Conservation (phyloP, 2,113 vertebrate genomes). For the Uropsilus gracilis region DNA sequence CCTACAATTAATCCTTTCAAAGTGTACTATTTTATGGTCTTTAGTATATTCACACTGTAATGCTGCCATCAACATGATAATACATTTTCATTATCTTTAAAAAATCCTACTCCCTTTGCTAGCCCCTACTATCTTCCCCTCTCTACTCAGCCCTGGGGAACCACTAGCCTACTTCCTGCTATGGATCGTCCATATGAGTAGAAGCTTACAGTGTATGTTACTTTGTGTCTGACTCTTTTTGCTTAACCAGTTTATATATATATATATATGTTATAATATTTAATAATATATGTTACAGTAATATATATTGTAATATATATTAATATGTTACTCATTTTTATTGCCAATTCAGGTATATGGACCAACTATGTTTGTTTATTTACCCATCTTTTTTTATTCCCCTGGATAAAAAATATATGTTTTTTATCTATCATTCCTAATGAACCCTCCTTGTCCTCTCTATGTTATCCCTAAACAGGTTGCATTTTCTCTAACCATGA, state of each 20-base stretch:
- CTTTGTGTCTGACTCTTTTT: not conserved
- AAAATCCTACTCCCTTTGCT: not conserved
- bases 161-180: not conserved
- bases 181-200: not conserved
- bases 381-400: too few species aligned
- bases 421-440: too few species aligned
- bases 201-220: not conserved
- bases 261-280: not conserved
- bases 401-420: too few species aligned
- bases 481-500: not conserved
- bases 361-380: too few species aligned
- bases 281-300: not conserved
- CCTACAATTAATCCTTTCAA: not conserved
- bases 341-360: not conserved
- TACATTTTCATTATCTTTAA: not conserved
- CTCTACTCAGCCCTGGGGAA: not conserved
- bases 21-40: not conserved
- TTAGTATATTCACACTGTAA: not conserved
- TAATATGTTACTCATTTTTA: not conserved
- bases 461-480: not conserved
- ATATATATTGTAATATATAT: too few species aligned
- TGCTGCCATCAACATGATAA: not conserved
- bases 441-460: not conserved
- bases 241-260: not conserved
- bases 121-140: not conserved